Percentiles rank a stretch among this genome's conserved stretches.
Evolutionary conservation across 2,113 vertebrate species (phyloP).

Genomic region (Pleuronectes platessa): DNA sequence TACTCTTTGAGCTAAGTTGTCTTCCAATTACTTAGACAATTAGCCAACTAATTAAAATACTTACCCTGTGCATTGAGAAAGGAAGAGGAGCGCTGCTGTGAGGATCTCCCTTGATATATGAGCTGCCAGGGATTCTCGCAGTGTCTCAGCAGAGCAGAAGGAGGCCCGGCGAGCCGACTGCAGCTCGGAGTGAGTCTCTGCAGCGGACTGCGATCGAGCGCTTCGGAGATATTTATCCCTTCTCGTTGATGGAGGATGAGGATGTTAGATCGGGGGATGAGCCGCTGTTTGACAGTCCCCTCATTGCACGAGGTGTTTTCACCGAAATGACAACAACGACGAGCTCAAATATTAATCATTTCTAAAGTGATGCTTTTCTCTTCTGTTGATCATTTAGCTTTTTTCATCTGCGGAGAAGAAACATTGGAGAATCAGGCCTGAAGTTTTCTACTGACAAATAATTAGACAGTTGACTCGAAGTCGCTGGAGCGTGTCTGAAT

Average conservation of each 20-base stretch:
- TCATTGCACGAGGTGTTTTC: constrained; percentile 19
- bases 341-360: constrained; percentile 63
- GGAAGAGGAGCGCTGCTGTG: constrained; percentile 84
- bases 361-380: constrained; percentile 32
- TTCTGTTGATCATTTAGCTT: constrained; percentile 40
- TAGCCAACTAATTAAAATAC: constrained; percentile 99
- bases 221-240: constrained; percentile 46
- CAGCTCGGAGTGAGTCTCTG: constrained; percentile 37
- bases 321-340: constrained; percentile 25
- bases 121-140: constrained; percentile 85
- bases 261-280: constrained; percentile 43
- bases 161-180: constrained; percentile 55
- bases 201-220: constrained; percentile 36
- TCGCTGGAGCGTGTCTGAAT: constrained; percentile 46
- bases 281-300: constrained; percentile 40
- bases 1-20: constrained; percentile 99
- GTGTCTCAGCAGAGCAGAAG: constrained; percentile 66
- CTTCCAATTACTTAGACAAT: constrained; percentile 99
- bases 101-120: constrained; percentile 87
- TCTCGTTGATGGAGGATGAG: constrained; percentile 58
- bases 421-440: constrained; percentile 13
- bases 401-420: constrained; percentile 30
- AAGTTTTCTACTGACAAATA: constrained; percentile 45
- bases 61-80: constrained; percentile 96
- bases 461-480: constrained; percentile 46